Percentiles rank a stretch among this genome's conserved stretches.
These are phyloP conservation scores for Arothron firmamentum DNA, from an alignment of 2,113 vertebrate genomes.

Conservation along the genomic window DNA sequence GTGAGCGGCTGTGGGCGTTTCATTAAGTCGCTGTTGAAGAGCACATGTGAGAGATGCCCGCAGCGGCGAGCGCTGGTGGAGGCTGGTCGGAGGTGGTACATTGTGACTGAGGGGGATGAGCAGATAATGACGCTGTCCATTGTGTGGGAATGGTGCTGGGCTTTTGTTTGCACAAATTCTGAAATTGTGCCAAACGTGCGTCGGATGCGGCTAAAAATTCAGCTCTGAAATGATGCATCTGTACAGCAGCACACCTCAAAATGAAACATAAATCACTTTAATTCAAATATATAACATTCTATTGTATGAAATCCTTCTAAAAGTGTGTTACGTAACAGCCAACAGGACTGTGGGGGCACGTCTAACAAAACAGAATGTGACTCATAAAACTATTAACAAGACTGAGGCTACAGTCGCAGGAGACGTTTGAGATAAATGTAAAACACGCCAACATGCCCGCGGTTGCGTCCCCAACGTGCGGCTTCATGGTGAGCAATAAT, in stretches of 20 bases:
- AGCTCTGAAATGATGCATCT: not conserved
- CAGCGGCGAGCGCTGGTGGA: conserved; percentile 37
- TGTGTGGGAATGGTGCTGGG: conserved; percentile 21
- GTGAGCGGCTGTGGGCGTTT: conserved; percentile 54
- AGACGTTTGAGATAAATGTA: not conserved
- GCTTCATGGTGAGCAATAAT: not conserved
- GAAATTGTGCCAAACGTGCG: conserved; percentile 41
- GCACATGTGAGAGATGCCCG: conserved; percentile 45
- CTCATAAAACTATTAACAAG: not conserved
- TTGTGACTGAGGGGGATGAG: conserved; percentile 42
- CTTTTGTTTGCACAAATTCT: conserved; percentile 44
- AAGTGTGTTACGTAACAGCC: no score
- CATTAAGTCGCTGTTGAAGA: conserved; percentile 53
- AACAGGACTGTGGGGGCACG: no score
- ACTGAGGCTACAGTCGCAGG: not conserved
- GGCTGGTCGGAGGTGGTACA: conserved; percentile 48
- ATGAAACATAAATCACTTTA: not conserved
- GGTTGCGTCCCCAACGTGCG: not conserved
- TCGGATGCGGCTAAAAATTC: no score
- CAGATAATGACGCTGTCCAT: conserved; percentile 42
- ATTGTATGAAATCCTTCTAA: no score
- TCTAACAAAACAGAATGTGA: not conserved
- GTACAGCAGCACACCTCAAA: not conserved
- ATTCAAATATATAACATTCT: not conserved
- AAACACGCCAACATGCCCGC: not conserved